A percentile compares a stretch with the other conserved stretches of the same genome.
These are phyloP conservation scores for Watsonalla cultraria DNA, from an alignment of 2,888 invertebrate species.

Conservation along the genomic window DNA sequence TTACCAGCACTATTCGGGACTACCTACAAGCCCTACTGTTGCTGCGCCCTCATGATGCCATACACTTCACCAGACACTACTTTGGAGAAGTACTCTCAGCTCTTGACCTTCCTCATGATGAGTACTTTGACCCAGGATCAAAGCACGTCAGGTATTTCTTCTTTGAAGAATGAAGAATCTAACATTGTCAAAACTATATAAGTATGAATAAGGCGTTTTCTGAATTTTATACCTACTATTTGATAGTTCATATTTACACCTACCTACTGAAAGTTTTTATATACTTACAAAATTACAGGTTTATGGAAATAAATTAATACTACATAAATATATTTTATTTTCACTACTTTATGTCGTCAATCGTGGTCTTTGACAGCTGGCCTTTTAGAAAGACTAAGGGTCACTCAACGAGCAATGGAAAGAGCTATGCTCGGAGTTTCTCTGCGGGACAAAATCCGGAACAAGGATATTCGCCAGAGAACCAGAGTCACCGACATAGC, in stretches of 20 bases:
- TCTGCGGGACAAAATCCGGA: too few relatives aligned
- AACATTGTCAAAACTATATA: too few relatives aligned
- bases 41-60: constrained; percentile 76
- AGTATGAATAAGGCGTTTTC: too few relatives aligned
- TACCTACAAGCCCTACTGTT: constrained; percentile 79
- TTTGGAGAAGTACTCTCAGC: constrained; percentile 71
- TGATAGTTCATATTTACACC: too few relatives aligned
- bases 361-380: too few relatives aligned
- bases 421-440: too few relatives aligned
- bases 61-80: constrained; percentile 77
- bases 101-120: constrained; percentile 66
- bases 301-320: not conserved
- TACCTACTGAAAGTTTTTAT: not conserved
- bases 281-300: constrained; percentile 1
- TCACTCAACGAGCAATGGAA: too few relatives aligned
- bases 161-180: constrained; percentile 50
- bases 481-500: too few relatives aligned
- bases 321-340: not conserved
- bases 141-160: constrained; percentile 66
- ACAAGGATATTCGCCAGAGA: too few relatives aligned
- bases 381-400: too few relatives aligned
- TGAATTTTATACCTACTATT: too few relatives aligned
- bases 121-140: constrained; percentile 63
- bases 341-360: too few relatives aligned
- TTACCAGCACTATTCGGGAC: constrained; percentile 78